Conservation (phyloP, 2,888 invertebrate genomes). For the Adelognathus sp. region DNA sequence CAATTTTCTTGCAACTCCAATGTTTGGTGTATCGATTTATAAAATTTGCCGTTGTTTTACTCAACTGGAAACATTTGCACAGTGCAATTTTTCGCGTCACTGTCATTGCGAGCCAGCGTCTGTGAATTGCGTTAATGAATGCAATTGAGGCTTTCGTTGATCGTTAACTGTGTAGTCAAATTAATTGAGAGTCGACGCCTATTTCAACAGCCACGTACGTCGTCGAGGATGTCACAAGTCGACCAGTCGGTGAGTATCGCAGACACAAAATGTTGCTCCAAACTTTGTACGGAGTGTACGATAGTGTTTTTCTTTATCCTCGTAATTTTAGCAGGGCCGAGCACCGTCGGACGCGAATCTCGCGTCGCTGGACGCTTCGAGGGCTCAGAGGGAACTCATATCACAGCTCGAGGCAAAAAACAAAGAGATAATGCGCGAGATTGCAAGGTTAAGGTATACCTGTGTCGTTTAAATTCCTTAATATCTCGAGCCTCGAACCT, state of each 20-base stretch:
- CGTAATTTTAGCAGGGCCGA: constrained; percentile 82
- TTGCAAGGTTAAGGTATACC: constrained; percentile 90
- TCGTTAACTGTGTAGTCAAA: constrained; percentile 33
- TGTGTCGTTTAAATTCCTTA: constrained; percentile 80
- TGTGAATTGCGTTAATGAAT: constrained; percentile 39
- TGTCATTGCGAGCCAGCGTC: neutral
- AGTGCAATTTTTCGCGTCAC: neutral
- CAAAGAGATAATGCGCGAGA: constrained; percentile 97
- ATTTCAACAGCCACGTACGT: constrained; percentile 73
- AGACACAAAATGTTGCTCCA: constrained; percentile 17
- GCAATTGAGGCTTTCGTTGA: constrained; percentile 43
- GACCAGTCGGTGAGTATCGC: constrained; percentile 77
- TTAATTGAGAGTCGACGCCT: constrained; percentile 35
- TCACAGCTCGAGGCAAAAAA: constrained; percentile 97
- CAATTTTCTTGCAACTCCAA: too few species aligned
- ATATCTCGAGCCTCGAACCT: constrained; percentile 78
- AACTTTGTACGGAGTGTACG: neutral
- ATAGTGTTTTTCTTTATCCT: neutral
- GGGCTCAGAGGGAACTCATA: constrained; percentile 95
- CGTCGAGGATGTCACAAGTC: constrained; percentile 78
- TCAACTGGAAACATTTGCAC: too few species aligned
- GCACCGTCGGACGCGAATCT: constrained; percentile 90
- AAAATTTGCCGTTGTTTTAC: too few species aligned
- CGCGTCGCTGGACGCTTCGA: constrained; percentile 90
- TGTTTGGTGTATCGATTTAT: too few species aligned